phyloP scores from a whole-genome alignment of 2,113 vertebrate species.

The Trichomycterus rosablanca region DNA sequence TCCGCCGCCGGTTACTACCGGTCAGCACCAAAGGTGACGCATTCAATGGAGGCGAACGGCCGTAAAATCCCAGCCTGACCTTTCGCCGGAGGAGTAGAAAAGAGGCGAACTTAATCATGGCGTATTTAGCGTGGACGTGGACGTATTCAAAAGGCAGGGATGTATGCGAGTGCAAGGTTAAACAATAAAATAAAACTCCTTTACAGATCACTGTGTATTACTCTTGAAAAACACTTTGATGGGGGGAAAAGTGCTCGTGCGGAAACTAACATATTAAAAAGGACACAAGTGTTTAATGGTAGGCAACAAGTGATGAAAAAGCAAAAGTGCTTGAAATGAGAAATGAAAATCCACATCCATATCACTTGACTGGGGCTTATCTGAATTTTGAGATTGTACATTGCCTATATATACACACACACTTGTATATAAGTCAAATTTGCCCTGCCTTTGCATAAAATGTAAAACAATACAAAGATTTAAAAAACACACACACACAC shows the following conservation, averaged over 20 bases:
- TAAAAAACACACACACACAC: conserved; percentile 39
- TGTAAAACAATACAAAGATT: too few species aligned
- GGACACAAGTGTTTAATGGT: conserved; percentile 44
- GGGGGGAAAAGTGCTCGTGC: conserved; percentile 43
- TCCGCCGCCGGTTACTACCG: conserved; percentile 41
- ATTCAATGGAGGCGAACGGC: conserved; percentile 30
- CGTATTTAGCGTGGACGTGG: conserved; percentile 50
- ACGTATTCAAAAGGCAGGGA: conserved; percentile 43
- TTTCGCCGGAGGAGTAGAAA: conserved; percentile 35
- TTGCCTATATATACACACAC: too few species aligned
- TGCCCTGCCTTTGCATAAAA: too few species aligned
- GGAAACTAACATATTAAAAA: conserved; percentile 32
- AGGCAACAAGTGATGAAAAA: conserved; percentile 33
- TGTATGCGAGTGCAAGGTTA: too few species aligned
- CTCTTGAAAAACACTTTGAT: conserved; percentile 72
- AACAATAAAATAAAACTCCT: too few species aligned
- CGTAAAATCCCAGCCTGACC: conserved; percentile 33
- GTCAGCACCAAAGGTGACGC: conserved; percentile 27
- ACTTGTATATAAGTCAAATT: too few species aligned
- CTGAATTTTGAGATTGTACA: too few species aligned
- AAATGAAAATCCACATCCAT: conserved; percentile 41
- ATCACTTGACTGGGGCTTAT: conserved; percentile 41
- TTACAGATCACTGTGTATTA: conserved; percentile 34
- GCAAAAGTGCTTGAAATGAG: conserved; percentile 37
- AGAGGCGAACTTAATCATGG: conserved; percentile 52